These are phyloP conservation scores for Amblyteles armatorius DNA, from an alignment of 2,888 invertebrate genomes.

Conservation along the genomic window DNA sequence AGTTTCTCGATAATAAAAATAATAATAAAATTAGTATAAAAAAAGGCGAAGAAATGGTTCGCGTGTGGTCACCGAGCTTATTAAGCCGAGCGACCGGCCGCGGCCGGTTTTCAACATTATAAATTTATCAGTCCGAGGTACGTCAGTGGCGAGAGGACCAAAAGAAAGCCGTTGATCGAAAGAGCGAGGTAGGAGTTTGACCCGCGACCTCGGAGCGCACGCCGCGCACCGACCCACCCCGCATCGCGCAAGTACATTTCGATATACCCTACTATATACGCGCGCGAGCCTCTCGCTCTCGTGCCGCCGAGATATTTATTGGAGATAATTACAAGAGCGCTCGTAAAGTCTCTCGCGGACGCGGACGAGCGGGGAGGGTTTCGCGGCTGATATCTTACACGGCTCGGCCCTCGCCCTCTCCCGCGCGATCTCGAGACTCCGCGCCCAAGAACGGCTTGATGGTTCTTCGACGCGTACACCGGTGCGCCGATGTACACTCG, in stretches of 20 bases:
- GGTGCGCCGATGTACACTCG: slow-evolving; percentile 12
- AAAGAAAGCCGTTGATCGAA: slow-evolving; percentile 82
- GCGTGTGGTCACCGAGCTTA: slow-evolving; percentile 79
- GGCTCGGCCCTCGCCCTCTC: slow-evolving; percentile 62
- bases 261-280: slow-evolving; percentile 73
- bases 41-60: slow-evolving; percentile 61
- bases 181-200: slow-evolving; percentile 80
- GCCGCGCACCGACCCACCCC: slow-evolving; percentile 48
- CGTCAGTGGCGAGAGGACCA: slow-evolving; percentile 74
- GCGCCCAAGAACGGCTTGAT: slow-evolving; percentile 35
- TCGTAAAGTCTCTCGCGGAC: slow-evolving; percentile 80
- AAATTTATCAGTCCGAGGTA: slow-evolving; percentile 81
- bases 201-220: slow-evolving; percentile 77
- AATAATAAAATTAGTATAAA: not conserved
- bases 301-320: slow-evolving; percentile 84
- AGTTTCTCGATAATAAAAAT: slow-evolving; percentile 15
- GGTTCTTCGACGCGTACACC: slow-evolving; percentile 26
- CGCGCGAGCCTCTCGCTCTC: slow-evolving; percentile 74
- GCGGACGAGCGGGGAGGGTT: slow-evolving; percentile 76
- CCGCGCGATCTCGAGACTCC: slow-evolving; percentile 11
- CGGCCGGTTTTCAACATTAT: slow-evolving; percentile 75
- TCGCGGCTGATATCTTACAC: slow-evolving; percentile 83
- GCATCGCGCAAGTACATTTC: slow-evolving; percentile 79
- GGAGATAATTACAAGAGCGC: slow-evolving; percentile 84
- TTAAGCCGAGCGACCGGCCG: slow-evolving; percentile 74